Conservation (phyloP, 2,888 invertebrate genomes). For the Parthenolecanium corni region DNA sequence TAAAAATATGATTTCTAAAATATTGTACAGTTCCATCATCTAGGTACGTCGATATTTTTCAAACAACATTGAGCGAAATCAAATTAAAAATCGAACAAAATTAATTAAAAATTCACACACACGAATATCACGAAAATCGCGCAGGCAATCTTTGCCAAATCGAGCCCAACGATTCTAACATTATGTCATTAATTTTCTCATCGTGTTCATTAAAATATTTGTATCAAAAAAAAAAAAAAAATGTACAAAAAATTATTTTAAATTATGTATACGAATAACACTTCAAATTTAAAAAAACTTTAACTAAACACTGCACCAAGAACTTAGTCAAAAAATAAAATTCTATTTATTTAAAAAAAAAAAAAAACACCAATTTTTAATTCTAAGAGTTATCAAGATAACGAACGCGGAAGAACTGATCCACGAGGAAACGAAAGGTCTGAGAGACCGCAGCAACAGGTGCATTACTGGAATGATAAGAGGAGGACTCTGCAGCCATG, state of each 20-base stretch:
- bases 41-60: background rate
- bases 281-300: background rate
- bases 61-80: background rate
- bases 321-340: background rate
- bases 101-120: background rate
- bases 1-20: conserved; percentile 13
- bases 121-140: background rate
- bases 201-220: background rate
- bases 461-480: conserved; percentile 21
- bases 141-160: conserved; percentile 2
- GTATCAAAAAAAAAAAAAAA: background rate
- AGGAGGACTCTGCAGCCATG: background rate
- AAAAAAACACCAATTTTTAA: background rate
- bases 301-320: background rate
- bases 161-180: conserved; percentile 16
- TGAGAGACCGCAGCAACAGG: conserved; percentile 18
- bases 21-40: conserved; percentile 12
- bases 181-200: background rate
- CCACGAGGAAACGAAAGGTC: conserved; percentile 1
- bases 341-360: background rate
- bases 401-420: conserved; percentile 14
- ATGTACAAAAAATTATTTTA: too few species aligned
- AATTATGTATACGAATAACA: background rate
- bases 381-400: background rate
- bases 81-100: background rate